A percentile compares a stretch with the other conserved stretches of the same genome.
phyloP scores from a whole-genome alignment of 2,113 vertebrate genomes.

The Sterrhoptilus dennistouni region DNA sequence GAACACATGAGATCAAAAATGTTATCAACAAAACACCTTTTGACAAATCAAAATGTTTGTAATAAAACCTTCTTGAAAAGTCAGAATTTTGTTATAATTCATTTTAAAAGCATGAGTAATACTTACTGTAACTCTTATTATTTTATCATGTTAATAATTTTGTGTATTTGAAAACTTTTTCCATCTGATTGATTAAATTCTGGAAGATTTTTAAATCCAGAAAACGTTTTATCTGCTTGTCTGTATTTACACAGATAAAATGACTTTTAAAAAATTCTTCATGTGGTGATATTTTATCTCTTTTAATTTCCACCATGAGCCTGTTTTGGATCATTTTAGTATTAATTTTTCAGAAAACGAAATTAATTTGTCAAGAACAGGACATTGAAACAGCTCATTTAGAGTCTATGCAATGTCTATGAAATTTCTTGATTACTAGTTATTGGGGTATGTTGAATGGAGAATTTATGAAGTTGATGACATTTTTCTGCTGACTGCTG shows the following conservation, averaged over 20 bases:
- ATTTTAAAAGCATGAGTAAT: neutral
- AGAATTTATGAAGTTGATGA: neutral
- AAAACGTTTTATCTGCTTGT: neutral
- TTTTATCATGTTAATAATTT: neutral
- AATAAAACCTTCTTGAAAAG: neutral
- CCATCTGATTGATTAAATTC: neutral
- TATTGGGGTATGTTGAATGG: neutral
- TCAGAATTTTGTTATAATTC: neutral
- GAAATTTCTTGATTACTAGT: neutral
- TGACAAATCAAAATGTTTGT: neutral
- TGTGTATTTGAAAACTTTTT: neutral
- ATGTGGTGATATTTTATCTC: neutral
- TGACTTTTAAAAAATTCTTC: neutral
- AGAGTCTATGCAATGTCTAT: neutral
- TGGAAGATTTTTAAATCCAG: neutral
- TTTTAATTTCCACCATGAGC: neutral
- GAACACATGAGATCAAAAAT: neutral
- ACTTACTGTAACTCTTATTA: neutral
- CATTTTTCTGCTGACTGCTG: conserved; percentile 11
- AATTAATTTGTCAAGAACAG: neutral
- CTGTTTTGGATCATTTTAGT: neutral
- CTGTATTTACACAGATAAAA: neutral
- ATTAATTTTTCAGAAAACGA: neutral
- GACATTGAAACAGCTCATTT: neutral
- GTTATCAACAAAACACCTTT: neutral